Conservation (phyloP, 1,140 invertebrate species). For the Cyrtorhinus lividipennis region DNA sequence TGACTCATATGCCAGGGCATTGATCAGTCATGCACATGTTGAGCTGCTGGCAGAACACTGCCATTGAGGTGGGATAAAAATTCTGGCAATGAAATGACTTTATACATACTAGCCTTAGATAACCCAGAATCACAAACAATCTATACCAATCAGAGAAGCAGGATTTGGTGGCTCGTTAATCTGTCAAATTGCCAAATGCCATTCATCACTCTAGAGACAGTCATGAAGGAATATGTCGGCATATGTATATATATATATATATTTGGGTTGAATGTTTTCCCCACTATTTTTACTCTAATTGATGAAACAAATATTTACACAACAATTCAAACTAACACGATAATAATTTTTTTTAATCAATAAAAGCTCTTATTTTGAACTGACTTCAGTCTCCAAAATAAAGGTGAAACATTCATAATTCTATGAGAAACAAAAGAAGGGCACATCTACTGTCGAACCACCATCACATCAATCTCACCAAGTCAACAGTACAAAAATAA, state of each 20-base stretch:
- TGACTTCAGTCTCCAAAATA: conserved; percentile 4
- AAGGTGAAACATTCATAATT: neutral
- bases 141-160: no score
- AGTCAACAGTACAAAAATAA: neutral
- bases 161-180: no score
- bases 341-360: neutral
- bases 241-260: neutral
- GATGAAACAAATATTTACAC: neutral
- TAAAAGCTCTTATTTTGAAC: conserved; percentile 1
- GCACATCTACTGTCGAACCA: neutral
- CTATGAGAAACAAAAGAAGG: neutral
- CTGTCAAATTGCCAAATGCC: neutral
- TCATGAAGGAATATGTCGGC: neutral
- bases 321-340: neutral
- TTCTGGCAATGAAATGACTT: no score
- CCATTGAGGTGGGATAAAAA: no score
- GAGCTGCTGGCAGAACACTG: no score
- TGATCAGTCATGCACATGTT: no score
- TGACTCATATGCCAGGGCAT: no score
- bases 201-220: neutral
- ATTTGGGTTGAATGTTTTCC: neutral
- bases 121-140: no score
- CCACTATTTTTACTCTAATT: neutral
- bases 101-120: no score
- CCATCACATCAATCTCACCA: neutral